A percentile compares a stretch with the other conserved stretches of the same genome.
These are phyloP conservation scores for Elmis aenea DNA, from an alignment of 2,888 invertebrate species.

Conservation along the genomic window DNA sequence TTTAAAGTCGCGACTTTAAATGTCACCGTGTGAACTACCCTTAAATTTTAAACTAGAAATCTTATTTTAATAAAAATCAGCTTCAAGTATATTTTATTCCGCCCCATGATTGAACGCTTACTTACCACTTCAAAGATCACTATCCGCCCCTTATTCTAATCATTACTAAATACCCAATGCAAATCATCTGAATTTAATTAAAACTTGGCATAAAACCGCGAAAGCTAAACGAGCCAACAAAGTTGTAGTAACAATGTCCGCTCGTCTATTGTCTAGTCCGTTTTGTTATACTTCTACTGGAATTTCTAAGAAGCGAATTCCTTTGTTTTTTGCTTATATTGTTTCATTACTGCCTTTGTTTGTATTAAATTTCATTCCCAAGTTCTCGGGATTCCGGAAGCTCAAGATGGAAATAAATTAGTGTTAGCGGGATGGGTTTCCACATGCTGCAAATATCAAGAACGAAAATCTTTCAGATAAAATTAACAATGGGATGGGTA, in stretches of 20 bases:
- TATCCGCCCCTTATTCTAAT: no score
- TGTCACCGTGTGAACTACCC: no score
- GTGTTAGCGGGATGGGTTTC: no score
- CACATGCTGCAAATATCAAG: no score
- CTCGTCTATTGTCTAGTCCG: constrained; percentile 16
- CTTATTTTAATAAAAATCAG: no score
- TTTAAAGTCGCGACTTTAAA: no score
- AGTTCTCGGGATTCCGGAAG: constrained; percentile 8
- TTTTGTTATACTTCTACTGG: constrained; percentile 19
- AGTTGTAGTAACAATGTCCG: constrained; percentile 20
- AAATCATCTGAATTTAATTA: constrained; percentile 13
- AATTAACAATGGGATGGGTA: no score
- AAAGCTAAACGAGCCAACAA: constrained; percentile 16
- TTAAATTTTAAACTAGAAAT: no score
- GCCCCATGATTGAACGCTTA: no score
- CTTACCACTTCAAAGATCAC: no score
- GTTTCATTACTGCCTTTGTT: constrained; percentile 18
- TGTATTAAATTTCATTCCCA: constrained; percentile 18
- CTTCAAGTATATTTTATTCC: no score
- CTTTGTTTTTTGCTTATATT: constrained; percentile 14
- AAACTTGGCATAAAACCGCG: constrained; percentile 14
- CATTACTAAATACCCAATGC: not conserved
- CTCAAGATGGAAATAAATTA: not conserved
- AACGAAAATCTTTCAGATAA: no score
- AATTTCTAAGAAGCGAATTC: constrained; percentile 20